A percentile compares a stretch with the other conserved stretches of the same genome.
Evolutionary conservation across 1,140 invertebrate species (phyloP).

Genomic region (Hylaeus volcanicus): DNA sequence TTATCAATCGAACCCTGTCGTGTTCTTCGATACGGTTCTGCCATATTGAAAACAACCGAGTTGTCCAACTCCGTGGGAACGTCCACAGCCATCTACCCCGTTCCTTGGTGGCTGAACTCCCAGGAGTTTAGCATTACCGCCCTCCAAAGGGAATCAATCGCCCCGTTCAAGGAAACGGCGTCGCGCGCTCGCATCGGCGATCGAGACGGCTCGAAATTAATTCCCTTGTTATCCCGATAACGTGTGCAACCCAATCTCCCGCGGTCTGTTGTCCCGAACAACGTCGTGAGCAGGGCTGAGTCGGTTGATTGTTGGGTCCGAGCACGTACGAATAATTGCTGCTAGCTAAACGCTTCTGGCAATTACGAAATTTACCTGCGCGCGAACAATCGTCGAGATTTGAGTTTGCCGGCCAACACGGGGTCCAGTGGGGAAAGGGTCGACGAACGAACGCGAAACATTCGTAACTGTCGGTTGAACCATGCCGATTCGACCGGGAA

Average conservation of each 20-base stretch:
- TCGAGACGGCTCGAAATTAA: constrained; percentile 31
- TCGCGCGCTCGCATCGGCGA: not conserved
- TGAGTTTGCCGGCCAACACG: not conserved
- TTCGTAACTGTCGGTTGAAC: not conserved
- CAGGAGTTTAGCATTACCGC: no score
- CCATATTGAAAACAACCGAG: no score
- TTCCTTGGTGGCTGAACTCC: no score
- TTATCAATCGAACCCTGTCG: no score
- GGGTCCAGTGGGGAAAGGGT: no score
- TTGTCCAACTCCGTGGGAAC: no score
- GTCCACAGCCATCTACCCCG: no score
- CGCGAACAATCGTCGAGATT: not conserved
- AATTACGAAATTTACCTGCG: constrained; percentile 23
- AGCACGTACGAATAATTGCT: not conserved
- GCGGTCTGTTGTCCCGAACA: not conserved
- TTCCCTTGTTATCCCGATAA: constrained; percentile 24
- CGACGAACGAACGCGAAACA: not conserved
- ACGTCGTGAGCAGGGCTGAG: not conserved
- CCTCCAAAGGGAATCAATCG: not conserved
- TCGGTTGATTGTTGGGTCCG: constrained; percentile 15
- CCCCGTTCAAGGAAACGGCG: not conserved
- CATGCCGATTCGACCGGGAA: no score
- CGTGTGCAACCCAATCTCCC: constrained; percentile 19
- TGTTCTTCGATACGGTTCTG: no score
- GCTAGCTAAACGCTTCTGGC: not conserved